phyloP scores from a whole-genome alignment of 2,888 invertebrate genomes.

The Ptycholaimellus sp. region DNA sequence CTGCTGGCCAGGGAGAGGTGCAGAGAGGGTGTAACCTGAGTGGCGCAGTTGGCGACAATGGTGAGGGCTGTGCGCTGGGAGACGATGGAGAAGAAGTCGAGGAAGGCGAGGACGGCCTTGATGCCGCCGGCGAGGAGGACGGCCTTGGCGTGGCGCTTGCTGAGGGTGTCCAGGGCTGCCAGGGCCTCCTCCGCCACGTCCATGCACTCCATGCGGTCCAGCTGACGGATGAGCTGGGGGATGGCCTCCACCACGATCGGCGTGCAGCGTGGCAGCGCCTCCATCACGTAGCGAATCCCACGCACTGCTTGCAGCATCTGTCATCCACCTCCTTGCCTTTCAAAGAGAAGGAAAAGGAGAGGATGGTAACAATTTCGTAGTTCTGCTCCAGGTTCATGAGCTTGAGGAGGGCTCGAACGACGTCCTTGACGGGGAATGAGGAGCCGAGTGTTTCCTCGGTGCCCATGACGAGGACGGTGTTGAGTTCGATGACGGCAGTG shows the following conservation, averaged over 20 bases:
- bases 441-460: constrained; percentile 99
- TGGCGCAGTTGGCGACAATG: constrained; percentile 85
- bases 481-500: constrained; percentile 91
- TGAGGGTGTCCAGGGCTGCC: constrained; percentile 86
- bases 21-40: constrained; percentile 28
- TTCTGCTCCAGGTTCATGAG: constrained; percentile 87
- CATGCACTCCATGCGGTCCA: constrained; percentile 95
- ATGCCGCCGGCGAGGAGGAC: constrained; percentile 84
- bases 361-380: constrained; percentile 59
- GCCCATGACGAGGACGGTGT: constrained; percentile 91
- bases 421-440: constrained; percentile 91
- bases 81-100: constrained; percentile 94
- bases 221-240: constrained; percentile 37
- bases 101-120: constrained; percentile 72
- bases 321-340: neutral
- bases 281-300: constrained; percentile 95
- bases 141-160: constrained; percentile 77
- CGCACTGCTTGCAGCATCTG: constrained; percentile 95
- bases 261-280: constrained; percentile 81
- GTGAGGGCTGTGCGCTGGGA: constrained; percentile 86
- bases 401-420: constrained; percentile 74
- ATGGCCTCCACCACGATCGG: constrained; percentile 78
- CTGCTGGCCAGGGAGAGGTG: no score
- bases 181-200: constrained; percentile 96
- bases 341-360: neutral